A percentile compares a stretch with the other conserved stretches of the same genome.
Evolutionary conservation across 2,888 invertebrate genomes (phyloP).

Genomic region (Cheiracanthium punctorium): DNA sequence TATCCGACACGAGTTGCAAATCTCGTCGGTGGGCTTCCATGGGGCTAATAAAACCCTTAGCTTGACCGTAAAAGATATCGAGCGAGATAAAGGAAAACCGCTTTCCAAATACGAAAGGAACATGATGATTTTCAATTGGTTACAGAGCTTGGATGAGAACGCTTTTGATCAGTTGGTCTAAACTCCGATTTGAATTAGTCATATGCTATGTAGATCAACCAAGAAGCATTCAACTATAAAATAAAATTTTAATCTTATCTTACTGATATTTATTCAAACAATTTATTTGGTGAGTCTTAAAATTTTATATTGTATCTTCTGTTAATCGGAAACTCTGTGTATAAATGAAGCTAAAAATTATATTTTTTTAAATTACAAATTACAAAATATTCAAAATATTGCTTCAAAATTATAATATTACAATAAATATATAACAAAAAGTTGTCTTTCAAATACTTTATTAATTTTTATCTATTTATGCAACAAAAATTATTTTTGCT

Average conservation of each 20-base stretch:
- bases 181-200: not conserved
- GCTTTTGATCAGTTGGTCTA: slow-evolving; percentile 72
- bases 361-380: slow-evolving; percentile 5
- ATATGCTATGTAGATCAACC: not conserved
- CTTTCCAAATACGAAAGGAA: slow-evolving; percentile 93
- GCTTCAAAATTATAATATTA: not conserved
- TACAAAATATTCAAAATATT: not conserved
- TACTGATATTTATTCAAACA: not conserved
- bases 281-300: not conserved
- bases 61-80: slow-evolving; percentile 86
- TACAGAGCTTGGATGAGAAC: slow-evolving; percentile 87
- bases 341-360: slow-evolving; percentile 1
- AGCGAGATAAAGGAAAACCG: slow-evolving; percentile 87
- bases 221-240: slow-evolving; percentile 2
- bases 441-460: not conserved
- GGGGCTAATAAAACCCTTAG: slow-evolving; percentile 74
- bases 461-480: too few relatives aligned
- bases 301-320: slow-evolving; percentile 8
- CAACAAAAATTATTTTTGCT: too few relatives aligned
- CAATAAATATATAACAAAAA: not conserved
- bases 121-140: slow-evolving; percentile 96
- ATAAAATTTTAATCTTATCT: slow-evolving; percentile 7
- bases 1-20: slow-evolving; percentile 62
- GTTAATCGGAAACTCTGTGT: not conserved
- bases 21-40: slow-evolving; percentile 70